Evolutionary conservation across 2,888 invertebrate genomes (phyloP).

Genomic region (Pachliopta kotzebuea): DNA sequence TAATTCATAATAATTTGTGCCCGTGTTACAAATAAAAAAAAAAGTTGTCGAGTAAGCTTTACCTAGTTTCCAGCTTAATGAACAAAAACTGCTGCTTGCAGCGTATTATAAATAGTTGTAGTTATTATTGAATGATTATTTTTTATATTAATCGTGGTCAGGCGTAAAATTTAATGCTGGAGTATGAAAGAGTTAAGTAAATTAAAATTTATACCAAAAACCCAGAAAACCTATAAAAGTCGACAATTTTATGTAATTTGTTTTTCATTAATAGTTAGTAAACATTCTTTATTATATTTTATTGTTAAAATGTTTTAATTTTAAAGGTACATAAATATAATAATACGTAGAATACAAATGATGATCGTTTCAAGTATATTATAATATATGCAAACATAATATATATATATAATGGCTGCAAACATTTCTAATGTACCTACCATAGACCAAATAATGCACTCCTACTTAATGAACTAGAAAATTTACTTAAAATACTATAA

Average conservation of each 20-base stretch:
- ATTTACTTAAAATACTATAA: neutral
- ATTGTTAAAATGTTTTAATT: too few relatives aligned
- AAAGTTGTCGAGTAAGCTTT: slow-evolving; percentile 53
- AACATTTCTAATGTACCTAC: slow-evolving; percentile 37
- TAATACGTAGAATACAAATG: too few relatives aligned
- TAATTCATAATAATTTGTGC: too few relatives aligned
- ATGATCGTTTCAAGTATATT: slow-evolving; percentile 1
- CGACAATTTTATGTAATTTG: too few relatives aligned
- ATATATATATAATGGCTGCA: too few relatives aligned
- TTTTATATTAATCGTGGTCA: neutral
- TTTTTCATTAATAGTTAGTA: too few relatives aligned
- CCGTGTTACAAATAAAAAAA: slow-evolving; percentile 18
- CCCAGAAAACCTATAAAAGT: too few relatives aligned
- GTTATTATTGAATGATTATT: neutral
- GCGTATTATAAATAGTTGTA: slow-evolving; percentile 36
- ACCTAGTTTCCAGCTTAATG: slow-evolving; percentile 42
- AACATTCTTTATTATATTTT: too few relatives aligned
- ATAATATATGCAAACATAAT: slow-evolving; percentile 43
- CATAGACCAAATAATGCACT: slow-evolving; percentile 11
- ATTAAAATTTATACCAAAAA: too few relatives aligned
- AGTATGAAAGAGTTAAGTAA: too few relatives aligned
- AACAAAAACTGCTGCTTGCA: slow-evolving; percentile 57
- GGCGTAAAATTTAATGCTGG: too few relatives aligned
- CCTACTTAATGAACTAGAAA: slow-evolving; percentile 8
- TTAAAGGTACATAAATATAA: too few relatives aligned